Conservation (phyloP, 2,888 invertebrate genomes). For the Epicampocera succincta region DNA sequence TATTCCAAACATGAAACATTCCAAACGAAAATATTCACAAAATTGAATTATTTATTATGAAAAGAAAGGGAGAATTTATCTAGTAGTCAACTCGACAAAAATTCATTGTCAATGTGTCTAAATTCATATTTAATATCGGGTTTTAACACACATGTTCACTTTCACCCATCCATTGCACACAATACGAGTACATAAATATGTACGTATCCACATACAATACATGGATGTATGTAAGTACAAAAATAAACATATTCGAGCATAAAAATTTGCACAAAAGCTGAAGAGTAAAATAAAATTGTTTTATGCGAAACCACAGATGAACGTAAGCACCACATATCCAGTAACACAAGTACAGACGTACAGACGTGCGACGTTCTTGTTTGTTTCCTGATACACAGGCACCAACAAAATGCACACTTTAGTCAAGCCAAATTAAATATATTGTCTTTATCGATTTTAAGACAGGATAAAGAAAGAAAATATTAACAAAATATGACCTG, state of each 20-base stretch:
- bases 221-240: no score
- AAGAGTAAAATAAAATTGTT: slow-evolving; percentile 34
- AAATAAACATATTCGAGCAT: neutral
- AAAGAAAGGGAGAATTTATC: slow-evolving; percentile 9
- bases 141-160: slow-evolving; percentile 1
- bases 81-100: slow-evolving; percentile 4
- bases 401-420: slow-evolving; percentile 4
- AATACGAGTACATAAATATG: neutral
- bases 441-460: slow-evolving; percentile 63
- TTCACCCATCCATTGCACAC: neutral
- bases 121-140: neutral
- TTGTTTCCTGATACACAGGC: no score
- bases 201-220: no score
- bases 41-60: slow-evolving; percentile 37
- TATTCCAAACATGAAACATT: slow-evolving; percentile 33
- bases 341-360: no score
- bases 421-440: slow-evolving; percentile 53
- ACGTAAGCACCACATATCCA: neutral
- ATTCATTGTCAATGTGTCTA: slow-evolving; percentile 29
- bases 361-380: no score
- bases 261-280: slow-evolving; percentile 20
- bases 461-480: slow-evolving; percentile 34
- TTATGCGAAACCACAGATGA: slow-evolving; percentile 12
- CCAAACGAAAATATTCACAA: slow-evolving; percentile 27
- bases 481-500: neutral